These are phyloP conservation scores for Calephelis nemesis DNA, from an alignment of 1,140 invertebrate genomes.

Conservation along the genomic window DNA sequence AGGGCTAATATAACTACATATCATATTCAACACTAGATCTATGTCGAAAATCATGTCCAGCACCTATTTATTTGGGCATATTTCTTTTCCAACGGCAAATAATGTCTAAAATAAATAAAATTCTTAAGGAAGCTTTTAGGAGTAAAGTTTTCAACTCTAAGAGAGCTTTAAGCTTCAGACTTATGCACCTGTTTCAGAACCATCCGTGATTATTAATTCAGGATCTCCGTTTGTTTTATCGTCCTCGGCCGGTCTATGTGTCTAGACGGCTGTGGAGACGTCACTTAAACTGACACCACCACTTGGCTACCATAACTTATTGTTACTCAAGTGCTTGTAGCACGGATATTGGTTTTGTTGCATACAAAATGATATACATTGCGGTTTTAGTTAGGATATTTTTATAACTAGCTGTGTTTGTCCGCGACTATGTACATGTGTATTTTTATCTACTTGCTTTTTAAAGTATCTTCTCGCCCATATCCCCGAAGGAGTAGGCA, in stretches of 20 bases:
- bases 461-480: no score
- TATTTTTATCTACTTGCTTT: no score
- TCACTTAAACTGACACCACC: conserved; percentile 1
- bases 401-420: not conserved
- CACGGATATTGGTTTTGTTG: conserved; percentile 10
- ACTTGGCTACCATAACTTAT: not conserved
- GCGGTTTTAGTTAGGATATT: not conserved
- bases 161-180: not conserved
- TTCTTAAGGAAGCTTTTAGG: no score
- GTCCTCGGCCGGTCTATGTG: not conserved
- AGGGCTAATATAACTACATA: no score
- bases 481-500: no score
- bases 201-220: conserved; percentile 9
- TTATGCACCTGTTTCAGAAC: conserved; percentile 2
- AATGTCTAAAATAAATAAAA: no score
- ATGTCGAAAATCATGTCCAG: no score
- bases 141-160: no score
- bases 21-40: no score
- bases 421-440: no score
- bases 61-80: no score
- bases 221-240: conserved; percentile 7
- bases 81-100: no score
- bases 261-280: not conserved
- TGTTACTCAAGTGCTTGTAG: not conserved
- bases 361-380: not conserved